These are phyloP conservation scores for Pseudoips prasinana DNA, from an alignment of 2,888 invertebrate species.

Conservation along the genomic window DNA sequence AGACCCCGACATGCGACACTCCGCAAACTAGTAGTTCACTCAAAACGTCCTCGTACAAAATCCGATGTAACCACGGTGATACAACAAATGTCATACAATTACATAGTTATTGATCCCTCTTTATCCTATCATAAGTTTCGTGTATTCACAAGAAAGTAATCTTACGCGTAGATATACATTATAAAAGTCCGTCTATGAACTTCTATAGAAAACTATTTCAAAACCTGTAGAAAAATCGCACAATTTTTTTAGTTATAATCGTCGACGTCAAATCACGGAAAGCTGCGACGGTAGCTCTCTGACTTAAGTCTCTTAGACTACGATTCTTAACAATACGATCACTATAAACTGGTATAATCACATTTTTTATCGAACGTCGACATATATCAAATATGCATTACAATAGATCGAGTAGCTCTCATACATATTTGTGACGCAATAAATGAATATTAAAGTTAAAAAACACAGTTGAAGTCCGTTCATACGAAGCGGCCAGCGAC, in stretches of 20 bases:
- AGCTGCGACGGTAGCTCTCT: constrained; percentile 52
- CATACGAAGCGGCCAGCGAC: constrained; percentile 55
- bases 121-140: constrained; percentile 65
- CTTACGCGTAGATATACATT: constrained; percentile 48
- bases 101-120: constrained; percentile 67
- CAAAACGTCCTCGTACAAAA: constrained; percentile 24
- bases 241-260: constrained; percentile 32
- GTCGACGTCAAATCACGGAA: constrained; percentile 39
- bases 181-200: constrained; percentile 46
- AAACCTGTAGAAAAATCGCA: constrained; percentile 66
- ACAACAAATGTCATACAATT: constrained; percentile 23
- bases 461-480: constrained; percentile 53
- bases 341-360: constrained; percentile 54
- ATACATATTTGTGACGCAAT: constrained; percentile 51
- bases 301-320: constrained; percentile 42
- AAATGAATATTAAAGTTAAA: constrained; percentile 46
- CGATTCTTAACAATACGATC: constrained; percentile 47
- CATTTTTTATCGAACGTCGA: constrained; percentile 55
- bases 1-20: constrained; percentile 15
- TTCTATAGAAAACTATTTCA: constrained; percentile 68
- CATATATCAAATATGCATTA: constrained; percentile 50
- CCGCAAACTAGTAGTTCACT: constrained; percentile 14
- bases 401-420: constrained; percentile 42
- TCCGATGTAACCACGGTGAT: constrained; percentile 30
- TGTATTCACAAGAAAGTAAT: constrained; percentile 49